Evolutionary conservation across 2,797 vertebrate species (phyloP), one percentile per base, ranked within the genome.

Genomic region (Pterois miles): DNA sequence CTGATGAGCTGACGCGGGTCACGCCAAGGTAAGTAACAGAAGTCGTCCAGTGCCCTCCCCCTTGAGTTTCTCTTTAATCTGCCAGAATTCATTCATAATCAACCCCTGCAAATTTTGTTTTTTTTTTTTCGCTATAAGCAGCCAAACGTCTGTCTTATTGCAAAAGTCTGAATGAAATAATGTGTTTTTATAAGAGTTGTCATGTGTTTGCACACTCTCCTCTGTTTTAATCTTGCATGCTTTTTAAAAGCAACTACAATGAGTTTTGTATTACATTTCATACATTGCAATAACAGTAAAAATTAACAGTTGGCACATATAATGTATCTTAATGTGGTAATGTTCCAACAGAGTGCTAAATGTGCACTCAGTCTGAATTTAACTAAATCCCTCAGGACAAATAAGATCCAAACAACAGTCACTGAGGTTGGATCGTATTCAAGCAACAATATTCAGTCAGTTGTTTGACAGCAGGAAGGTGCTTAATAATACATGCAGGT

Each of bases 1-100:
- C 98, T 0, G 98, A 99, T 40, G 98, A 99, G 71, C 96, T 96
- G 91, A 98, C 98, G 0, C 93, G 96, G 82, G 97, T 99, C 90
- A 99, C 98, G 0, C 97, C 98, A 82, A 99, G 98, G 98, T 99
- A 91, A 94, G 92, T 38, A 2, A 11, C 58, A 40, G 20, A 20
- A 9, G 22, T 54, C 9, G 4, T 20, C 40, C 1, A 18, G 40
- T 46, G 16, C 46, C 6, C 0, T 5, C 23, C 11, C 9, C 11
- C 22, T 36, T 27, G 29, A 27, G 34, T 48, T 64, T 59, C 27
- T 65, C 6, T 52, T 53, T 52, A n/a, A 63, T 40, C 10, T 40
- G 3, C 12, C 33, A 46, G 18, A 57, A 38, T 74, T 63, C 2
- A 22, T 6, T 57, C 54, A 23, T 18, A 6, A 11, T 36, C 22